Evolutionary conservation across 2,888 invertebrate genomes (phyloP), one percentile per base, ranked within the genome.

Genomic region (Platycheirus rosarum): DNA sequence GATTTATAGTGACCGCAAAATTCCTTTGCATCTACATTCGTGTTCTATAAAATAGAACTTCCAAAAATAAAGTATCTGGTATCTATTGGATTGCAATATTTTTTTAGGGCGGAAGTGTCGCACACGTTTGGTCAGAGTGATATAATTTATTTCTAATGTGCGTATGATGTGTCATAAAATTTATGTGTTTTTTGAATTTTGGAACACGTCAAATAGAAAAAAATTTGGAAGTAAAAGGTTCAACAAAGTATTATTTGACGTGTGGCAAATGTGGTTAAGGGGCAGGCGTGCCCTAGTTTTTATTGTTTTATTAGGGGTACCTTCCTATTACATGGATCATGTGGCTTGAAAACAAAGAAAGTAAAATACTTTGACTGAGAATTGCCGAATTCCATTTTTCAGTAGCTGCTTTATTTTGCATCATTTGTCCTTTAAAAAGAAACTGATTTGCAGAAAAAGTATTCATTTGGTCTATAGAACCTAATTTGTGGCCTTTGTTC

Each of bases 1-100:
- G 77, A 78, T 78, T 78, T 78, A 77, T 78, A 60, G 77, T 78
- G 66, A 78, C 77, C 77, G 77, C 73, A 78, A 77, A 77, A 60
- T 73, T 66, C 60, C 77, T 57, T 71, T 65, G 51, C 51, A 46
- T 42, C 32, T 23, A 4, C 66, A 29, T 53, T 16, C 16, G 40
- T 23, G 20, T 20, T 13, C 18, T 32, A 20, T 13, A 11, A 37
- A 0, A 35, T 18, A 16, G 14, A 44, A 32, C 29, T 60, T 60
- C 23, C 29, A 44, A 13, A 57, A 2, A 42, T 60, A 9, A 1
- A 26, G 20, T 42, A 11, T n/a, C n/a, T n/a, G n/a, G n/a, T n/a
- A n/a, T n/a, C 7, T 51, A 26, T 48, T 40, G 18, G 35, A 26
- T 53, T 66, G 29, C 11, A 29, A 26, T 46, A 37, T 2, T 37